Conservation (phyloP, 2,113 vertebrate genomes). For the Gambusia affinis region DNA sequence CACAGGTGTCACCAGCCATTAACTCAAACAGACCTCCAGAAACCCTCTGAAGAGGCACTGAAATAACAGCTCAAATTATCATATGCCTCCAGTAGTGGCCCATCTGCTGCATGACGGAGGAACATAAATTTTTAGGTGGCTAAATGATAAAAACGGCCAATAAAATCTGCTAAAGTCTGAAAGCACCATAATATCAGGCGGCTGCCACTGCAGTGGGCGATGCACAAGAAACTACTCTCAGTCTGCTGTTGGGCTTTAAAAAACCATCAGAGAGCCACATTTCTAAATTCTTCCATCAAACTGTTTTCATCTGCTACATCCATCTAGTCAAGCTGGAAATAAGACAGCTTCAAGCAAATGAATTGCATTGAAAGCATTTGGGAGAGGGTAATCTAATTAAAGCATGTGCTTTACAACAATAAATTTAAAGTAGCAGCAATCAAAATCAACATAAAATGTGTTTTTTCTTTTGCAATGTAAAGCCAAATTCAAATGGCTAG, state of each 20-base stretch:
- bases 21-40: neutral
- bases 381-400: neutral
- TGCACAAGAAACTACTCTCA: neutral
- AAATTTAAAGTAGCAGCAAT: no score
- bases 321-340: neutral
- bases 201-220: neutral
- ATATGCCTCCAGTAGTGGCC: neutral
- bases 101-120: neutral
- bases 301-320: neutral
- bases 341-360: neutral
- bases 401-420: neutral
- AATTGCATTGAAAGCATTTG: neutral
- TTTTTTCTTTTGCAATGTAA: neutral
- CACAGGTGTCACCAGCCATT: slow-evolving; percentile 21
- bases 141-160: neutral
- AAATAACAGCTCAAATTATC: neutral
- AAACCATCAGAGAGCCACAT: neutral
- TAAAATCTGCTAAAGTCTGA: neutral
- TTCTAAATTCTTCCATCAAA: neutral
- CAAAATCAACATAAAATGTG: neutral
- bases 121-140: neutral
- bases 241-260: neutral
- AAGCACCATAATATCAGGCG: neutral
- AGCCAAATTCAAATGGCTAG: no score
- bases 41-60: neutral